Base-by-base conservation (phyloP, 1,140 invertebrate species). In the Drosophila lowei region DNA sequence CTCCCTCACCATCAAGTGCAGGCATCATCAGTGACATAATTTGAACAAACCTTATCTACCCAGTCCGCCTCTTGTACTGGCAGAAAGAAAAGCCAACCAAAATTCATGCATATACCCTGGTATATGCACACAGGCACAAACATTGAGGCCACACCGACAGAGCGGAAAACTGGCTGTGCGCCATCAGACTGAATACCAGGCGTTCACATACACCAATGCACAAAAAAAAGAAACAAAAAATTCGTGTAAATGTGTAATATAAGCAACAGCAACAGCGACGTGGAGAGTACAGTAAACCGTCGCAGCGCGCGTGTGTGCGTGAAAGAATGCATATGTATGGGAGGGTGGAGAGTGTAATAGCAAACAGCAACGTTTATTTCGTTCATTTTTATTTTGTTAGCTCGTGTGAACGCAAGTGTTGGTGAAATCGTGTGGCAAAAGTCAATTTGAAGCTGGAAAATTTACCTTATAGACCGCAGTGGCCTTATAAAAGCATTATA, bases 131-230 rank as follows among this genome's bases (percentile, higher is more conserved):
- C 68, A 61, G 8, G 28, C 38, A 60, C 11, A 64, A 23, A 34
- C 55, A 67, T 67, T 60, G 46, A 28, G 72, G 63, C 61, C 63
- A 74, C 72, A 77, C 55, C 41, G 60, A 65, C 58, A 81, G 60
- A 80, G 64, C 64, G 80, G 72, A 88, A 88, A 88, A 88, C 83
- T 88, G 83, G 83, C 83, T 88, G 60, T 78, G 60, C 77, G 83
- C 83, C 83, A 88, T 83, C 62, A 88, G 63, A 79, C 79, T 71
- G 62, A 62, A 63, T 59, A 72, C 79, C 80, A 73, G 52, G 48
- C 72, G 47, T 50, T 58, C 57, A 85, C 80, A 18, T 59, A 77
- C 48, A 67, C 76, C 43, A 70, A 13, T 50, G 23, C 53, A 48
- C 30, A 44, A 65, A 53, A 60, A 74, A 70, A 54, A 53, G 79